A percentile compares a stretch with the other conserved stretches of the same genome.
phyloP scores from a whole-genome alignment of 2,888 invertebrate genomes.

The Watsonalla binaria region DNA sequence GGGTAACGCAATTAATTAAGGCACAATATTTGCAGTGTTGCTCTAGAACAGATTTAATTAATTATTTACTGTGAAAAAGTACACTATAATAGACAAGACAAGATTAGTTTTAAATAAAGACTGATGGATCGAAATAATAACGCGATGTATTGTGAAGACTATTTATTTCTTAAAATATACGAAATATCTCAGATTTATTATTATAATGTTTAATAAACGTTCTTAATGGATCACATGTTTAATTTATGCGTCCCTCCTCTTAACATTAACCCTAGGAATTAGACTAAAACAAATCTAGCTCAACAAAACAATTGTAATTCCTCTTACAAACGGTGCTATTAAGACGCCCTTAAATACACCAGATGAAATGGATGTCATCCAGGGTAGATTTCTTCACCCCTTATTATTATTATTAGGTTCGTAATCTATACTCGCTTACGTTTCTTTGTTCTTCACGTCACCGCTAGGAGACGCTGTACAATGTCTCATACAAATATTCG shows the following conservation, averaged over 20 bases:
- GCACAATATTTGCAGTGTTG: too few relatives aligned
- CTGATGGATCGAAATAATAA: slow-evolving; percentile 40
- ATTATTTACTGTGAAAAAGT: background rate
- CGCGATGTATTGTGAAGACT: slow-evolving; percentile 35
- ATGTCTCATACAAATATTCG: too few relatives aligned
- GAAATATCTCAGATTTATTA: slow-evolving; percentile 32
- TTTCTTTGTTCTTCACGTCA: too few relatives aligned
- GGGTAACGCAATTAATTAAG: too few relatives aligned
- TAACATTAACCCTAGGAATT: background rate
- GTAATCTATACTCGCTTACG: too few relatives aligned
- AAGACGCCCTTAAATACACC: background rate
- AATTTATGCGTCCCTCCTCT: slow-evolving; percentile 6
- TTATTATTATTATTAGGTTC: too few relatives aligned
- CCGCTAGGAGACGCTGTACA: too few relatives aligned
- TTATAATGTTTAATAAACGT: slow-evolving; percentile 41
- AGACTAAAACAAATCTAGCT: background rate
- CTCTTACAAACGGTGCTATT: background rate
- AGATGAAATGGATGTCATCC: background rate
- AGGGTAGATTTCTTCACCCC: too few relatives aligned
- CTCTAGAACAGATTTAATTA: background rate
- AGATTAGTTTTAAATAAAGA: slow-evolving; percentile 20
- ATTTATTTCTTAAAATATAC: slow-evolving; percentile 48
- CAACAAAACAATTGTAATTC: background rate
- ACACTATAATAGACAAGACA: background rate
- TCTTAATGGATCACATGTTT: slow-evolving; percentile 21